A percentile compares a stretch with the other conserved stretches of the same genome.
Conservation (phyloP, 2,888 invertebrate species). For the Gymnoscelis rufifasciata region DNA sequence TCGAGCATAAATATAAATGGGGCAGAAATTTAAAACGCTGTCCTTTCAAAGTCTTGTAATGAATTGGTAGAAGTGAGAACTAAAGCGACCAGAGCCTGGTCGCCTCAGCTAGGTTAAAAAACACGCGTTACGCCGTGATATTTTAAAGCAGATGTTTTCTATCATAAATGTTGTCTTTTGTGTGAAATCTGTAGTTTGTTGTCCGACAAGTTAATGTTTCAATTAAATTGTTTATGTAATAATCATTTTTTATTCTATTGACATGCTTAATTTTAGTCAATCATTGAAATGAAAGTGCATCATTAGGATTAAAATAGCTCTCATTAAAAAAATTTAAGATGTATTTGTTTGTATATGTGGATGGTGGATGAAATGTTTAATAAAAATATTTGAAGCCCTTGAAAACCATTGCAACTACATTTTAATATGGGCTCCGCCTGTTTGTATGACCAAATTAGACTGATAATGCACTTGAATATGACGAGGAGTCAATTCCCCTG, state of each 20-base stretch:
- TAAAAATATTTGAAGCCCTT: slow-evolving; percentile 51
- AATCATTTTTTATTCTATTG: slow-evolving; percentile 74
- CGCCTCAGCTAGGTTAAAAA: slow-evolving; percentile 35
- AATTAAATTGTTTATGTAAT: slow-evolving; percentile 77
- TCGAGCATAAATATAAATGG: no score
- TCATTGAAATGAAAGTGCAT: slow-evolving; percentile 70
- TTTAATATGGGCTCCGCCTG: slow-evolving; percentile 59
- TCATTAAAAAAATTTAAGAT: slow-evolving; percentile 55
- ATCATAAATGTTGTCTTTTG: slow-evolving; percentile 61
- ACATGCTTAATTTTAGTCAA: slow-evolving; percentile 74
- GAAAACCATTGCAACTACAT: slow-evolving; percentile 43
- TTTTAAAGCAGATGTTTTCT: slow-evolving; percentile 47
- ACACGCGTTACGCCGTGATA: slow-evolving; percentile 34
- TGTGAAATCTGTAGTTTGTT: slow-evolving; percentile 74
- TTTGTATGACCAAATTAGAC: slow-evolving; percentile 61
- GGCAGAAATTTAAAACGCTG: no score
- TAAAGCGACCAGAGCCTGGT: slow-evolving; percentile 28
- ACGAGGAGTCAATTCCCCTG: slow-evolving; percentile 50
- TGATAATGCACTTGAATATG: slow-evolving; percentile 49
- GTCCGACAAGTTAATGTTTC: slow-evolving; percentile 73
- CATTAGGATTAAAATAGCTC: slow-evolving; percentile 67
- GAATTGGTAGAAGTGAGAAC: slow-evolving; percentile 22
- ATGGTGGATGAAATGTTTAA: slow-evolving; percentile 41
- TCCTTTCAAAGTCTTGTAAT: background rate
- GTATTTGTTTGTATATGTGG: slow-evolving; percentile 63